Evolutionary conservation across 2,888 invertebrate species (phyloP).

Genomic region (Pseudococcus jackbeardsleyi): DNA sequence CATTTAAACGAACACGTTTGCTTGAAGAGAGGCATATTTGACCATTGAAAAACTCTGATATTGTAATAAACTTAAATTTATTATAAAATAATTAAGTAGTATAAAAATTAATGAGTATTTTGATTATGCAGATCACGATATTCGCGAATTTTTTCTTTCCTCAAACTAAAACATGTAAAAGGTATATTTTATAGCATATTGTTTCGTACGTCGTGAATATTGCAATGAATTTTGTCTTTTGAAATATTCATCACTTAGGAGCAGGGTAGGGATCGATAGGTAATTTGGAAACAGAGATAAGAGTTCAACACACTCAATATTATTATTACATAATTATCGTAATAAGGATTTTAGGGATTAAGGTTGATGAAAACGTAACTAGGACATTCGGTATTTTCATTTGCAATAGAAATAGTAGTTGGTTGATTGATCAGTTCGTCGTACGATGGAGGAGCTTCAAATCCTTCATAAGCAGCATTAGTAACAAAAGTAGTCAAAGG

Average conservation of each 20-base stretch:
- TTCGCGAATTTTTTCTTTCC: no score
- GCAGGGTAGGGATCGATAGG: background rate
- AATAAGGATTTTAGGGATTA: background rate
- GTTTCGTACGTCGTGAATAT: background rate
- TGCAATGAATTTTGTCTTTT: background rate
- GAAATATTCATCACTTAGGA: no score
- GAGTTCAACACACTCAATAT: background rate
- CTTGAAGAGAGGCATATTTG: background rate
- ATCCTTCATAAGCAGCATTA: background rate
- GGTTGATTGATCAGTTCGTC: conserved; percentile 4
- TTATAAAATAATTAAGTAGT: background rate
- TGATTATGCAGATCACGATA: background rate
- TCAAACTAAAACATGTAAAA: background rate
- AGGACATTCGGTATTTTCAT: background rate
- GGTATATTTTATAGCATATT: background rate
- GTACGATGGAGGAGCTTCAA: conserved; percentile 30
- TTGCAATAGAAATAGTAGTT: conserved; percentile 8
- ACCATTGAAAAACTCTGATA: background rate
- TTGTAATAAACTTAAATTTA: background rate
- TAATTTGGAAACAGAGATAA: background rate
- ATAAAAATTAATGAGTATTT: conserved; percentile 16
- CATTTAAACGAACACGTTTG: background rate
- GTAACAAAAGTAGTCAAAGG: background rate
- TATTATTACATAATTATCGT: background rate
- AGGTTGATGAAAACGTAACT: conserved; percentile 2